Percentiles rank a stretch among this genome's conserved stretches.
phyloP scores from a whole-genome alignment of 2,113 vertebrate genomes.

The Condylura cristata region DNA sequence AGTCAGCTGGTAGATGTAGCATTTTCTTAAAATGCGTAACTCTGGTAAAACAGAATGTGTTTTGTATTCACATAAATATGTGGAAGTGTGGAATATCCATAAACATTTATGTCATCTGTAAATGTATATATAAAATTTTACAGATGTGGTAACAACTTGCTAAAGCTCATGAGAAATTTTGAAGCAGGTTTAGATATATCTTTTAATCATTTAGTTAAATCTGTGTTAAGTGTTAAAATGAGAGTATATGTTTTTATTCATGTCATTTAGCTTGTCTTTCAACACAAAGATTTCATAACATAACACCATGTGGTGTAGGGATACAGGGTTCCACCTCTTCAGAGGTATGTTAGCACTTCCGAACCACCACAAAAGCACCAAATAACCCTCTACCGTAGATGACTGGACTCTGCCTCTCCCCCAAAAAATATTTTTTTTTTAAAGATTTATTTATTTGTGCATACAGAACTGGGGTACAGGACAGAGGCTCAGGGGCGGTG shows the following conservation, averaged over 20 bases:
- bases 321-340: too few species aligned
- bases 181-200: not conserved
- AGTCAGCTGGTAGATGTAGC: not conserved
- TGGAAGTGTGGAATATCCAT: not conserved
- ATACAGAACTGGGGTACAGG: too few species aligned
- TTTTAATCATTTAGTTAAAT: slow-evolving; percentile 34
- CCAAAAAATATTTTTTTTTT: too few species aligned
- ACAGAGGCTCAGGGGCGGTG: too few species aligned
- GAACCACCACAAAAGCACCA: too few species aligned
- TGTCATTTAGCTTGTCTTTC: not conserved
- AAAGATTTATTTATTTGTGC: too few species aligned
- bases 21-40: slow-evolving; percentile 14
- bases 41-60: not conserved
- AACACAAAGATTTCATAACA: not conserved
- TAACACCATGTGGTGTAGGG: too few species aligned
- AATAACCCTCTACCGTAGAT: too few species aligned
- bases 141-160: not conserved
- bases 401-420: too few species aligned
- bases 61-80: not conserved
- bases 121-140: not conserved
- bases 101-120: not conserved
- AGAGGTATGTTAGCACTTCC: too few species aligned
- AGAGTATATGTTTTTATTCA: not conserved
- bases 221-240: not conserved
- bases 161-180: not conserved